Base-by-base conservation (phyloP, 2,797 vertebrate species). In the Malacoctenus gilli region DNA sequence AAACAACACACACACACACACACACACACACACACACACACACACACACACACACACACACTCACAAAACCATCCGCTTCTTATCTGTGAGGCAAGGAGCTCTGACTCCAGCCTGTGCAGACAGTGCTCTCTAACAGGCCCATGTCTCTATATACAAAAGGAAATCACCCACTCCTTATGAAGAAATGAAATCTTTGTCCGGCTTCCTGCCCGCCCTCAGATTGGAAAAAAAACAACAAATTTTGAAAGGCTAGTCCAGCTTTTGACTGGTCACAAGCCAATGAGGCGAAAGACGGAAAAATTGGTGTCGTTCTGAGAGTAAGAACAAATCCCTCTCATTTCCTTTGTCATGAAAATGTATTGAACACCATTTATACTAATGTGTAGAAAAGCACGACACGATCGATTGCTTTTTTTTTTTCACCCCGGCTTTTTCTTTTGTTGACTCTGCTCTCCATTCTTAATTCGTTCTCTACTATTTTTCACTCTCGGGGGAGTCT, bases 71-170 rank as follows among this genome's bases (percentile, higher is more conserved):
- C 19, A 23, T 78, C 66, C 34, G 54, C 35, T 39, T 70, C 88
- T 92, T 93, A 93, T 94, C 92, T 87, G 72, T 77, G 77, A n/a
- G 71, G 76, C 55, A 62, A 87, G 87, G 87, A 92, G 84, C 85
- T 81, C 82, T 89, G 90, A 91, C 85, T 92, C 83, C 70, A 74
- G 70, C 77, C 79, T 84, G 85, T 84, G 88, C 86, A 84, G 88
- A 93, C 87, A 86, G 83, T 72, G 72, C 82, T 90, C 87, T 82
- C 83, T 87, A 71, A 84, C 83, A 82, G 76, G 68, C 69, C 74
- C 72, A 67, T 72, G 72, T 81, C 73, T 86, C 77, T 79, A 77
- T 85, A 81, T 77, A 76, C 76, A 85, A 70, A 77, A 77, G 74
- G 75, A 85, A 85, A 82, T 83, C 68, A 77, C 81, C 73, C 79